Evolutionary conservation across 2,113 vertebrate species (phyloP).

Genomic region (Gasterosteus aculeatus): DNA sequence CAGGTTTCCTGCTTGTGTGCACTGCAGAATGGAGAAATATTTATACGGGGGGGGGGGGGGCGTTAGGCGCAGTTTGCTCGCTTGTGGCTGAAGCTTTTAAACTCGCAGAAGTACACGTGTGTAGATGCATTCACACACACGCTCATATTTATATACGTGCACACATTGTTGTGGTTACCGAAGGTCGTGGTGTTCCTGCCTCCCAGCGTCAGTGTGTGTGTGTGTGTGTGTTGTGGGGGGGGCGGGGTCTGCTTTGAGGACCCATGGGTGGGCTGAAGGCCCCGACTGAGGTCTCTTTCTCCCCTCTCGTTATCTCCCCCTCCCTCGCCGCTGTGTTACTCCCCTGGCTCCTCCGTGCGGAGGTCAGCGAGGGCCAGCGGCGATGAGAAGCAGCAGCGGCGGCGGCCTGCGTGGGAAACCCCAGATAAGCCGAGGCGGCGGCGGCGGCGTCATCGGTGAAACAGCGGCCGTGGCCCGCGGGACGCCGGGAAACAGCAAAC

Average conservation of each 20-base stretch:
- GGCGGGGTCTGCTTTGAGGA: conserved; percentile 32
- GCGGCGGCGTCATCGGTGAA: conserved; percentile 6
- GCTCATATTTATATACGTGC: conserved; percentile 23
- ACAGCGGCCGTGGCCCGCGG: neutral
- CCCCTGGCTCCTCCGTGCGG: conserved; percentile 21
- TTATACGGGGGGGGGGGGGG: conserved; percentile 38
- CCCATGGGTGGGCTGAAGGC: conserved; percentile 56
- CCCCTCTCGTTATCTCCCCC: conserved; percentile 43
- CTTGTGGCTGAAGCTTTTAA: conserved; percentile 46
- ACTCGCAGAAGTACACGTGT: conserved; percentile 3
- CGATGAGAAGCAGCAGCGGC: conserved; percentile 44
- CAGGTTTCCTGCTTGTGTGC: conserved; percentile 56
- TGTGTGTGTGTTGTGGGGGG: conserved; percentile 34
- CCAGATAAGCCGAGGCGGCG: conserved; percentile 45
- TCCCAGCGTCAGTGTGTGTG: conserved; percentile 21
- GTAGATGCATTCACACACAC: conserved; percentile 11
- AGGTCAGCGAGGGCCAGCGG: conserved; percentile 44
- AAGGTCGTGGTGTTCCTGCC: conserved; percentile 63
- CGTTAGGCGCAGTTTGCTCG: conserved; percentile 36
- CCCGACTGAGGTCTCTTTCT: conserved; percentile 44
- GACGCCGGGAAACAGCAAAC: neutral
- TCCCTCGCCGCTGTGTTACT: neutral
- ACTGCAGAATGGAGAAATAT: conserved; percentile 62
- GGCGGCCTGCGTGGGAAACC: conserved; percentile 55
- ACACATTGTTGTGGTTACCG: conserved; percentile 45